Base-by-base conservation (phyloP, 1,140 invertebrate genomes). In the Solen grandis region DNA sequence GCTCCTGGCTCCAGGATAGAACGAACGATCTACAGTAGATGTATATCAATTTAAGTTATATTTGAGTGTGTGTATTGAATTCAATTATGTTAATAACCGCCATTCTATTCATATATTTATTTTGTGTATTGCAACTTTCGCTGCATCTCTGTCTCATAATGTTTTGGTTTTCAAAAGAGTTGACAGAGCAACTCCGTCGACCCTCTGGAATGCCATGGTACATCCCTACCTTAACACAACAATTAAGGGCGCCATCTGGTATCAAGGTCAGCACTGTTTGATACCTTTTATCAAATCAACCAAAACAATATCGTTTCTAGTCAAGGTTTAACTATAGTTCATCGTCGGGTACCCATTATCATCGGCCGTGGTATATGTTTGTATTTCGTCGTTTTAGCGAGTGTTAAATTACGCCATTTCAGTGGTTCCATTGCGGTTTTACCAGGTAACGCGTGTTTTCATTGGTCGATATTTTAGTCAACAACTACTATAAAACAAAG, bases 201-300 rank as follows among this genome's bases (percentile, higher is more conserved):
- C 57, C 8, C 31, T 88, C 35, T 90, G 86, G 86, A 89, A 90
- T 81, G 86, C 86, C 22, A 90, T 90, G 89, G 86, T 90, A 33
- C 76, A 88, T 55, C 89, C 89, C 13, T 79, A 88, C 19, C 52
- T 85, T 27, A 72, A 55, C 19, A 85, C 85, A 78, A 79, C 84
- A 14, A 84, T 89, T 13, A 84, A 83, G 66, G 89, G 87, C 13
- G 83, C 80, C 35, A 68, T 90, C 25, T 90, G 88, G 89, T 90
- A 89, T 75, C 89, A 90, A 85, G 88, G 88, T 89, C 62, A 74
- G 59, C 31, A 31, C 0, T n/a, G 38, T 1, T 1, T 46, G 8
- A 13, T 63, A 31, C 10, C 5, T 29, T 63, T 4, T 29, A 8
- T 10, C 60, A 63, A 5, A 16, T 63, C 5, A 63, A 5, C 29